These are phyloP conservation scores for Apodemus speciosus DNA, from an alignment of 2,113 vertebrate species.

Conservation along the genomic window DNA sequence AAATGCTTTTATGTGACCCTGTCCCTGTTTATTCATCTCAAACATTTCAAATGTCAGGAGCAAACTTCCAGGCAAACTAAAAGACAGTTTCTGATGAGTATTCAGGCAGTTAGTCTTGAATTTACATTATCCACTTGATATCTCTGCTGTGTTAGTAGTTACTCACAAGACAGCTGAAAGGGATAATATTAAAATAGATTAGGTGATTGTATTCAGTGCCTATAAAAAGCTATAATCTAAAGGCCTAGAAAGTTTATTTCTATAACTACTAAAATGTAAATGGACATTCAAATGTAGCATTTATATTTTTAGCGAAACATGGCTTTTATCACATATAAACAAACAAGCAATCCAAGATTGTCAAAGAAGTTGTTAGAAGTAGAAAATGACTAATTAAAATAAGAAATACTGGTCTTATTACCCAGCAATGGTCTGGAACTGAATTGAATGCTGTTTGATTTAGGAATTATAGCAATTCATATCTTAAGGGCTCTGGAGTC, in stretches of 20 bases:
- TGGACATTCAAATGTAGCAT: constrained; percentile 79
- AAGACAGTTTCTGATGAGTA: constrained; percentile 73
- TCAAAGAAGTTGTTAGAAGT: constrained; percentile 81
- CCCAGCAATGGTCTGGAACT: constrained; percentile 76
- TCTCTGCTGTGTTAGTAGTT: constrained; percentile 72
- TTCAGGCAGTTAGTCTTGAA: constrained; percentile 75
- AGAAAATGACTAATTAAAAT: constrained; percentile 82
- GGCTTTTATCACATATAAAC: constrained; percentile 78
- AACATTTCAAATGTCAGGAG: constrained; percentile 69
- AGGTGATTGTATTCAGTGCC: constrained; percentile 78
- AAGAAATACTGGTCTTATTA: constrained; percentile 80
- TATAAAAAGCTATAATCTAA: constrained; percentile 78
- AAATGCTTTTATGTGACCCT: constrained; percentile 42
- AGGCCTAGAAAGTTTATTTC: constrained; percentile 79
- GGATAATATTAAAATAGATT: constrained; percentile 80
- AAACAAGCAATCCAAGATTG: constrained; percentile 80
- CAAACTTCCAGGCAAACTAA: constrained; percentile 71
- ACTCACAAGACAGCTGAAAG: constrained; percentile 73
- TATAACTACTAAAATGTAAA: constrained; percentile 80
- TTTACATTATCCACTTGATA: constrained; percentile 72
- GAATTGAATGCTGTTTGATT: constrained; percentile 82
- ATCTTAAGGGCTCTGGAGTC: constrained; percentile 75
- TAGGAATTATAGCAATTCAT: constrained; percentile 82
- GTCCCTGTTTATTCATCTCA: constrained; percentile 49
- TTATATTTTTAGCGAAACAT: constrained; percentile 80